These are phyloP conservation scores for Drosophila yooni DNA, from an alignment of 2,888 invertebrate species.

Conservation along the genomic window DNA sequence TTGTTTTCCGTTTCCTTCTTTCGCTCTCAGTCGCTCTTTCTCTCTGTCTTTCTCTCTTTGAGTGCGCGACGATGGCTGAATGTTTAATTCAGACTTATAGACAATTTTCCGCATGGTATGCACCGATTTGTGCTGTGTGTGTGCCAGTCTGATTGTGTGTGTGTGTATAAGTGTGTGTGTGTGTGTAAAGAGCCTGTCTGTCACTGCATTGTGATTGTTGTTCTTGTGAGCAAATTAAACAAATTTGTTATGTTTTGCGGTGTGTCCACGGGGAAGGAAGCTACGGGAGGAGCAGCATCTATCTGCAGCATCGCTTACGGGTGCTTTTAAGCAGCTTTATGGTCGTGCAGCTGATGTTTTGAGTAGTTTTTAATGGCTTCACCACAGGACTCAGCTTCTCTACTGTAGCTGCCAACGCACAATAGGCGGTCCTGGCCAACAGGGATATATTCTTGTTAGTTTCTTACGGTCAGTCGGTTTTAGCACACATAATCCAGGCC, in stretches of 20 bases:
- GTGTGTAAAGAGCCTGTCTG: slow-evolving; percentile 15
- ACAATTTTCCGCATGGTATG: slow-evolving; percentile 59
- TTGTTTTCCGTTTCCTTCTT: slow-evolving; percentile 28
- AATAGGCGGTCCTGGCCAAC: slow-evolving; percentile 45
- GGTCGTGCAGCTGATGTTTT: slow-evolving; percentile 69
- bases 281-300: background rate
- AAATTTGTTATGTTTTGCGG: slow-evolving; percentile 62
- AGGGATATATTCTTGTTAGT: slow-evolving; percentile 30
- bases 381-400: slow-evolving; percentile 49
- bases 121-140: slow-evolving; percentile 25
- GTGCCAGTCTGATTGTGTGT: background rate
- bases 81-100: slow-evolving; percentile 53
- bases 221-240: slow-evolving; percentile 50
- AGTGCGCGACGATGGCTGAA: slow-evolving; percentile 51
- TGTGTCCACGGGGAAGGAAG: background rate
- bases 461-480: slow-evolving; percentile 29
- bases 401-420: slow-evolving; percentile 42
- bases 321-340: slow-evolving; percentile 46
- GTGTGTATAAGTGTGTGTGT: background rate
- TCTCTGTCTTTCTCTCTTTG: slow-evolving; percentile 17
- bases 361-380: slow-evolving; percentile 77
- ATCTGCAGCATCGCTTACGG: background rate
- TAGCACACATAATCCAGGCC: slow-evolving; percentile 12
- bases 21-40: background rate
- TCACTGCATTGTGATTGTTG: slow-evolving; percentile 7